phyloP scores from a whole-genome alignment of 2,888 invertebrate genomes.

The Caenorhabditis plicata region DNA sequence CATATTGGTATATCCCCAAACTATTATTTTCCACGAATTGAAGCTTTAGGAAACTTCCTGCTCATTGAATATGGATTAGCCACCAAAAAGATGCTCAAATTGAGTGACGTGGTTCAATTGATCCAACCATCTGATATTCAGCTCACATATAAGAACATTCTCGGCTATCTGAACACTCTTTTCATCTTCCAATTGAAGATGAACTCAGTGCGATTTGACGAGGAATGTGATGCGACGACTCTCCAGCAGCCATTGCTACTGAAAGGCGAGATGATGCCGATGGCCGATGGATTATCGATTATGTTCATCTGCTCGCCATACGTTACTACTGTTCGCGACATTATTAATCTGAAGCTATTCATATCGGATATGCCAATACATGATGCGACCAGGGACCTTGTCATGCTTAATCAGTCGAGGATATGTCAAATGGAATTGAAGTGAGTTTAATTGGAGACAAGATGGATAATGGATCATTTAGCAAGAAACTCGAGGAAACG shows the following conservation, averaged over 20 bases:
- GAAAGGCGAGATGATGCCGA: slow-evolving; percentile 52
- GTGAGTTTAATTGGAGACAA: slow-evolving; percentile 16
- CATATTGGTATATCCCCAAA: slow-evolving; percentile 56
- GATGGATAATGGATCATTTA: too few relatives aligned
- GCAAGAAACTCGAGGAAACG: slow-evolving; percentile 60
- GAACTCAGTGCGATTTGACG: slow-evolving; percentile 44
- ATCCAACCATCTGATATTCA: slow-evolving; percentile 59
- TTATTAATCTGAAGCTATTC: slow-evolving; percentile 56
- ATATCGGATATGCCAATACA: slow-evolving; percentile 63
- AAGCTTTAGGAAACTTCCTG: slow-evolving; percentile 50
- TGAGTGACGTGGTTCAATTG: slow-evolving; percentile 56
- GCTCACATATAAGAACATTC: slow-evolving; percentile 58
- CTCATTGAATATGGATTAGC: slow-evolving; percentile 54
- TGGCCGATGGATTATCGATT: slow-evolving; percentile 53
- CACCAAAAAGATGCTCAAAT: slow-evolving; percentile 52
- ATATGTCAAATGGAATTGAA: slow-evolving; percentile 62
- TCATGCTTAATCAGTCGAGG: slow-evolving; percentile 61
- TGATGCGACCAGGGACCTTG: slow-evolving; percentile 61
- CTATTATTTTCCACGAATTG: slow-evolving; percentile 1
- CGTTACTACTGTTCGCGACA: slow-evolving; percentile 56
- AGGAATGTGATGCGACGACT: slow-evolving; percentile 29
- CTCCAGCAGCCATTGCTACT: slow-evolving; percentile 47
- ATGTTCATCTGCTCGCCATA: slow-evolving; percentile 62
- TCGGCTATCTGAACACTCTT: slow-evolving; percentile 55
- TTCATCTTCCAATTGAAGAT: slow-evolving; percentile 60